Evolutionary conservation across 2,888 invertebrate genomes (phyloP).

Genomic region (Phrixothrix hirtus): DNA sequence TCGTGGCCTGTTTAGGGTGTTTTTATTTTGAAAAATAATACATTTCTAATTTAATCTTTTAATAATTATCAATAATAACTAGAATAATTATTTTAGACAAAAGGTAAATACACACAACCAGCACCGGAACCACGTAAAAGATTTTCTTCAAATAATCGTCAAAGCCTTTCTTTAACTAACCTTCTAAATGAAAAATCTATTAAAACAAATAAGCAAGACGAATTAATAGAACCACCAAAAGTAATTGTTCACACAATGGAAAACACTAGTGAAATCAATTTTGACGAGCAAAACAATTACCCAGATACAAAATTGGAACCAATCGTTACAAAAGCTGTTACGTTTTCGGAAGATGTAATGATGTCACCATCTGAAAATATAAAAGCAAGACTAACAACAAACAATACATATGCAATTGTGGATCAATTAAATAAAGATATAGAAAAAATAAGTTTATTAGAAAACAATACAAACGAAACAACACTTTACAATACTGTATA

Average conservation of each 20-base stretch:
- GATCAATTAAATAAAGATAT: slow-evolving; percentile 30
- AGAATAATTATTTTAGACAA: slow-evolving; percentile 29
- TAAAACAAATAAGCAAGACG: not conserved
- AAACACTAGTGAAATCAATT: not conserved
- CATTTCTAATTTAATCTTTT: not conserved
- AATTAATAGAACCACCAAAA: slow-evolving; percentile 3
- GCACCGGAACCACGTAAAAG: slow-evolving; percentile 7
- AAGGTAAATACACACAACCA: slow-evolving; percentile 15
- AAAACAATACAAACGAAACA: not conserved
- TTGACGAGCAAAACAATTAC: slow-evolving; percentile 1
- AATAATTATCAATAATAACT: too few relatives aligned
- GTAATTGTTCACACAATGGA: not conserved
- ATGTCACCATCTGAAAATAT: slow-evolving; percentile 61
- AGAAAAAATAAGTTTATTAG: slow-evolving; percentile 29
- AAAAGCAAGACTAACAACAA: slow-evolving; percentile 61
- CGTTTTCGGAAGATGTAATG: slow-evolving; percentile 54
- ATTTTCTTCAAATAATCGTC: slow-evolving; percentile 7
- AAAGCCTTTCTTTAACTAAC: slow-evolving; percentile 16
- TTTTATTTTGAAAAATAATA: too few relatives aligned
- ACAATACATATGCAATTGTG: slow-evolving; percentile 39
- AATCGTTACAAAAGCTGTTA: slow-evolving; percentile 46
- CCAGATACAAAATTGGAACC: slow-evolving; percentile 51
- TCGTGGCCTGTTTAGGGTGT: too few relatives aligned
- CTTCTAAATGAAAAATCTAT: slow-evolving; percentile 3
- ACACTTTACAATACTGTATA: not conserved